These are phyloP conservation scores for Scyliorhinus canicula DNA, from an alignment of 2,797 vertebrate genomes.

Conservation along the genomic window DNA sequence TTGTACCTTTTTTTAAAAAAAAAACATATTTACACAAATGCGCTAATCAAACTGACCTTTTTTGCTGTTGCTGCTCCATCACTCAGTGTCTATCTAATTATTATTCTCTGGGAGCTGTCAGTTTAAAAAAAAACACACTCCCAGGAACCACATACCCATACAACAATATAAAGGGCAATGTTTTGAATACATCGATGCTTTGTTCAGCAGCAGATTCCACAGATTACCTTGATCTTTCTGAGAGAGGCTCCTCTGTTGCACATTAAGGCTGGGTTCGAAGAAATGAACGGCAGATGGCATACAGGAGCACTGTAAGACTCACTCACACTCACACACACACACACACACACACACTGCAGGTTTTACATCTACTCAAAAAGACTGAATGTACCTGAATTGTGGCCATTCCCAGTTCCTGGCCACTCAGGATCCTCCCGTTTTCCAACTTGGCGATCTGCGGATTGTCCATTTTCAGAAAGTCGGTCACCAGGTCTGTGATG, in stretches of 20 bases:
- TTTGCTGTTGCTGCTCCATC: not conserved
- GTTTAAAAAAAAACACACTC: not conserved
- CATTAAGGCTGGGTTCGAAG: not conserved
- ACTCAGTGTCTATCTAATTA: slow-evolving; percentile 9
- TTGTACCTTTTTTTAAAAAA: not conserved
- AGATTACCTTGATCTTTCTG: not conserved
- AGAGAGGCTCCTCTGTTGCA: not conserved
- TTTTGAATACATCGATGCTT: not conserved
- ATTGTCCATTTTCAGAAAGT: slow-evolving; percentile 88
- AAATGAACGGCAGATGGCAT: not conserved
- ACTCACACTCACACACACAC: too few species aligned
- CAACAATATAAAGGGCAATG: not conserved
- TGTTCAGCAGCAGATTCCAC: not conserved
- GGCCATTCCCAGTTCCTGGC: slow-evolving; percentile 82
- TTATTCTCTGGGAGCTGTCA: slow-evolving; percentile 5
- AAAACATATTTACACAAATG: not conserved
- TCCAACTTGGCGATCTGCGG: slow-evolving; percentile 73
- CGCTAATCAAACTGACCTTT: slow-evolving; percentile 1
- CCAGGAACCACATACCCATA: not conserved
- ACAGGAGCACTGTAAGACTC: not conserved
- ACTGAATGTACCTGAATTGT: slow-evolving; percentile 74
- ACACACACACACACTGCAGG: too few species aligned
- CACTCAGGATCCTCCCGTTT: slow-evolving; percentile 74
- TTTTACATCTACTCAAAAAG: not conserved
- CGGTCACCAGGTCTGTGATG: slow-evolving; percentile 80